These are phyloP conservation scores for Leucoptera coffeella DNA, from an alignment of 2,888 invertebrate genomes.

Conservation along the genomic window DNA sequence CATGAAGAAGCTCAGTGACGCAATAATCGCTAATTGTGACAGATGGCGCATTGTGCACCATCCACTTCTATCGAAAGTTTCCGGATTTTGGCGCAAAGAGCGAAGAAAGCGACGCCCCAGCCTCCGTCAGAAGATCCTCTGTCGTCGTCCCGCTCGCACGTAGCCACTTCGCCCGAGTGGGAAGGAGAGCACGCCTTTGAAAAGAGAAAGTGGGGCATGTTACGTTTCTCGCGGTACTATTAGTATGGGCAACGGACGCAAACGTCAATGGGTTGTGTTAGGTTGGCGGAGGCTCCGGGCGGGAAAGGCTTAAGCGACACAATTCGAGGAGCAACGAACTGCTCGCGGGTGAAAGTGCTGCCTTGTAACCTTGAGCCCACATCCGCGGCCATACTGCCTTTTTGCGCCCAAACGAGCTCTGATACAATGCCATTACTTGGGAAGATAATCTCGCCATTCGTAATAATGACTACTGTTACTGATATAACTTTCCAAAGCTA, in stretches of 20 bases:
- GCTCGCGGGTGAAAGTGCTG: constrained; percentile 36
- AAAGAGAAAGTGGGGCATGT: constrained; percentile 54
- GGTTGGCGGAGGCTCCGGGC: not conserved
- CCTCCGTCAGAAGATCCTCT: constrained; percentile 22
- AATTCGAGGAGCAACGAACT: constrained; percentile 50
- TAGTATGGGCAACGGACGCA: constrained; percentile 48
- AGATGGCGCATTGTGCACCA: too few relatives aligned
- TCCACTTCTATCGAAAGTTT: constrained; percentile 41
- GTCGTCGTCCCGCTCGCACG: constrained; percentile 29
- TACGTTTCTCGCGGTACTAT: constrained; percentile 47
- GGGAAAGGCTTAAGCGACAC: constrained; percentile 22
- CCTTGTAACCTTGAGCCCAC: constrained; percentile 45
- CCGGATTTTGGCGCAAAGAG: constrained; percentile 46
- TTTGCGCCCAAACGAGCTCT: too few relatives aligned
- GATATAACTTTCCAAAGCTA: too few relatives aligned
- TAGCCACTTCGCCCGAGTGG: constrained; percentile 12
- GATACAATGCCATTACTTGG: too few relatives aligned
- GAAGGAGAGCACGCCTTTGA: constrained; percentile 39
- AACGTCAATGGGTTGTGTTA: constrained; percentile 25
- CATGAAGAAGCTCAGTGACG: too few relatives aligned
- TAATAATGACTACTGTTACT: too few relatives aligned
- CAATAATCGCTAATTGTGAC: constrained; percentile 27
- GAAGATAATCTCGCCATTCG: too few relatives aligned
- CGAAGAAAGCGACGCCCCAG: constrained; percentile 45
- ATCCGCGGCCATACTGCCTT: constrained; percentile 11